Conservation (phyloP, 2,888 invertebrate genomes). For the Xylota segnis region DNA sequence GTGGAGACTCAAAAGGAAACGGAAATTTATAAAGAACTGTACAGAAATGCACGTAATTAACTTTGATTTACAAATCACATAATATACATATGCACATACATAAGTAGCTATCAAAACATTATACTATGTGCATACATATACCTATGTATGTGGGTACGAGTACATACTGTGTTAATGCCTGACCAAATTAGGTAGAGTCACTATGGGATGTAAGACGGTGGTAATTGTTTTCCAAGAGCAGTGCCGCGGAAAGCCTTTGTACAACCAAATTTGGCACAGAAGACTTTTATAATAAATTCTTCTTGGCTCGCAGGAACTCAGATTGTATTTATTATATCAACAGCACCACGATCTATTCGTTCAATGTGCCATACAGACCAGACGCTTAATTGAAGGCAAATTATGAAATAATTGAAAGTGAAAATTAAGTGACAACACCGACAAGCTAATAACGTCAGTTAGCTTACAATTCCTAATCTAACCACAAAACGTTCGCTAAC, state of each 20-base stretch:
- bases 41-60: neutral
- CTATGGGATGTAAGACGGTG: constrained; percentile 14
- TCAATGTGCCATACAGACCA: neutral
- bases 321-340: neutral
- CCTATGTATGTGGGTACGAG: too few relatives aligned
- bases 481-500: neutral
- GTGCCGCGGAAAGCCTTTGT: constrained; percentile 19
- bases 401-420: constrained; percentile 27
- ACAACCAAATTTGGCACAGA: constrained; percentile 37
- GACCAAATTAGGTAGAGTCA: constrained; percentile 3
- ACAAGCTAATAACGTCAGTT: constrained; percentile 18
- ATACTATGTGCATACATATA: neutral
- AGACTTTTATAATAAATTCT: constrained; percentile 44
- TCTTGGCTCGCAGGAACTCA: neutral
- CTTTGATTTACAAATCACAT: constrained; percentile 29
- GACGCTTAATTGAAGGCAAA: constrained; percentile 26
- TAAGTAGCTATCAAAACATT: neutral
- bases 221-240: constrained; percentile 11
- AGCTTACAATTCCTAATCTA: constrained; percentile 1
- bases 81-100: neutral
- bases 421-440: constrained; percentile 13
- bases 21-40: constrained; percentile 23
- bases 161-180: neutral
- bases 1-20: constrained; percentile 43
- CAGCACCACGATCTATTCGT: neutral